A percentile compares a stretch with the other conserved stretches of the same genome.
Conservation (phyloP, 2,797 vertebrate species). For the Morelia viridis region DNA sequence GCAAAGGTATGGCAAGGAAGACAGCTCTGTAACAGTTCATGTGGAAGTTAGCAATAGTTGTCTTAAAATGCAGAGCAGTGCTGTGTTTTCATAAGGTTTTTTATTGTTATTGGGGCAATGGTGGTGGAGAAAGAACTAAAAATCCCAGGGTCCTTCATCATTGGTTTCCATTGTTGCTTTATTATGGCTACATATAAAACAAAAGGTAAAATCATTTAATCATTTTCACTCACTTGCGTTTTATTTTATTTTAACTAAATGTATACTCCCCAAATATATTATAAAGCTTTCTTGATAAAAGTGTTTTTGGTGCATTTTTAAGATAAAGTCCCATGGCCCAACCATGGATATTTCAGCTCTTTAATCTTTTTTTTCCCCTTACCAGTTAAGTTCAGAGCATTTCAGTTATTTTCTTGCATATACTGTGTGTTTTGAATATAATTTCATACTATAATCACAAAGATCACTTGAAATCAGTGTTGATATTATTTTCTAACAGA, state of each 20-base stretch:
- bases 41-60: neutral
- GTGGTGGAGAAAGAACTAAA: neutral
- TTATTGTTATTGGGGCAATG: neutral
- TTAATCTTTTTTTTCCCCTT: neutral
- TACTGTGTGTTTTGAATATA: neutral
- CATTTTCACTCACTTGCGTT: neutral
- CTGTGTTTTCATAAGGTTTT: neutral
- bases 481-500: neutral
- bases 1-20: neutral
- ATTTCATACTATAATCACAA: neutral
- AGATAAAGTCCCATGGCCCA: neutral
- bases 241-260: neutral
- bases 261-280: neutral
- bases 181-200: neutral
- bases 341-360: neutral
- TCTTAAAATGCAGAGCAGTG: neutral
- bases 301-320: neutral
- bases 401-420: neutral
- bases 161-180: neutral
- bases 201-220: neutral
- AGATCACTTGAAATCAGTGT: conserved; percentile 4
- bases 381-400: neutral
- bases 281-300: neutral
- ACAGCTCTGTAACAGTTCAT: neutral
- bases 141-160: neutral